These are phyloP conservation scores for Galleria mellonella DNA, from an alignment of 1,140 invertebrate genomes.

Conservation along the genomic window DNA sequence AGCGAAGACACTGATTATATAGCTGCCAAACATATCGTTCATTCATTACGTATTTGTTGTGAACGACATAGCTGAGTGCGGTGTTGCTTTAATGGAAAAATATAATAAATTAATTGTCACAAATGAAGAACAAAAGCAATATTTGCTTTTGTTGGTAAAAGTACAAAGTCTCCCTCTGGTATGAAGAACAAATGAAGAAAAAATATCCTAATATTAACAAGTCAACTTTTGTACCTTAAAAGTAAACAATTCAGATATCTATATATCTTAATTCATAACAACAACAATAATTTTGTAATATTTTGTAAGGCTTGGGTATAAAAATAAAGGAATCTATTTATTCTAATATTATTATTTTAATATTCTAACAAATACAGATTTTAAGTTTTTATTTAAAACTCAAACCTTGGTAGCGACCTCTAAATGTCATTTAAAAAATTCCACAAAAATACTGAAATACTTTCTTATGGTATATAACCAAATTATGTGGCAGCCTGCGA, in stretches of 20 bases:
- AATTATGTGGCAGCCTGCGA: conserved; percentile 3
- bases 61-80: conserved; percentile 26
- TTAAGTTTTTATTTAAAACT: too few relatives aligned
- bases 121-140: conserved; percentile 13
- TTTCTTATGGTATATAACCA: conserved; percentile 2
- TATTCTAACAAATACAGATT: too few relatives aligned
- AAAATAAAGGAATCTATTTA: too few relatives aligned
- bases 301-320: too few relatives aligned
- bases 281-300: too few relatives aligned
- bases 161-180: too few relatives aligned
- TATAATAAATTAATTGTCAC: conserved; percentile 19
- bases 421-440: conserved; percentile 7
- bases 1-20: conserved; percentile 8
- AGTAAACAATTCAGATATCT: neutral
- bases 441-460: conserved; percentile 3
- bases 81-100: conserved; percentile 26
- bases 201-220: conserved; percentile 10
- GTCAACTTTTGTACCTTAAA: neutral
- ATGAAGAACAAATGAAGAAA: too few relatives aligned
- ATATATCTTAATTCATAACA: too few relatives aligned
- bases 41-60: conserved; percentile 16
- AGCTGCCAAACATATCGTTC: conserved; percentile 8
- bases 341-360: neutral
- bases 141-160: conserved; percentile 7
- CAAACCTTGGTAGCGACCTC: too few relatives aligned